Evolutionary conservation across 2,113 vertebrate species (phyloP), one percentile per base, ranked within the genome.

Genomic region (Tetraodon nigroviridis): DNA sequence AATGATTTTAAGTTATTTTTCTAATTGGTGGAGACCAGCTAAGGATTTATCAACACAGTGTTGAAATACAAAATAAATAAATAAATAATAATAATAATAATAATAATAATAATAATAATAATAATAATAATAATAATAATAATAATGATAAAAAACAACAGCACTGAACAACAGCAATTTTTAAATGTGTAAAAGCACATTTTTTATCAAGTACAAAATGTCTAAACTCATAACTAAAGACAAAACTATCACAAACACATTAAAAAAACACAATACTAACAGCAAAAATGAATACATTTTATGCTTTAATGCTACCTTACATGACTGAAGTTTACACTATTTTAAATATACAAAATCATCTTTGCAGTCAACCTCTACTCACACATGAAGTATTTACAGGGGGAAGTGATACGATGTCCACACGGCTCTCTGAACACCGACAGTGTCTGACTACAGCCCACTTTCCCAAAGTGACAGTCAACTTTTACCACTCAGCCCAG

Each of bases 341-440:
- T 24, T 59, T 18, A 19, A 19, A 8, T 22, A 41, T 54, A 20
- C 51, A 66, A 61, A 22, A 65, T 27, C 4, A 56, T 45, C 7
- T 18, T 11, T 16, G 10, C 17, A 1, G 56, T 12, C 2, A 20
- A 21, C 55, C 58, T 55, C 55, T 27, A 76, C 45, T 53, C 19
- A 53, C 2, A 53, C 64, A 64, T 61, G 58, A 7, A 29, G 50
- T n/a, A 48, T 4, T 76, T 58, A 78, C 42, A 67, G 61, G 14
- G 42, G 50, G 42, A 64, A 61, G 83, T 83, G 77, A 79, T 27
- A 67, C 84, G 80, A 76, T 70, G 73, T 78, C 59, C 67, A 69
- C 72, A 84, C 65, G n/a, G 69, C 63, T 49, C 54, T 58, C 55
- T 64, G 67, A 45, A 75, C 83, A 70, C 76, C 72, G 75, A 78